Evolutionary conservation across 2,113 vertebrate species (phyloP).

Genomic region (Tragulus kanchil): DNA sequence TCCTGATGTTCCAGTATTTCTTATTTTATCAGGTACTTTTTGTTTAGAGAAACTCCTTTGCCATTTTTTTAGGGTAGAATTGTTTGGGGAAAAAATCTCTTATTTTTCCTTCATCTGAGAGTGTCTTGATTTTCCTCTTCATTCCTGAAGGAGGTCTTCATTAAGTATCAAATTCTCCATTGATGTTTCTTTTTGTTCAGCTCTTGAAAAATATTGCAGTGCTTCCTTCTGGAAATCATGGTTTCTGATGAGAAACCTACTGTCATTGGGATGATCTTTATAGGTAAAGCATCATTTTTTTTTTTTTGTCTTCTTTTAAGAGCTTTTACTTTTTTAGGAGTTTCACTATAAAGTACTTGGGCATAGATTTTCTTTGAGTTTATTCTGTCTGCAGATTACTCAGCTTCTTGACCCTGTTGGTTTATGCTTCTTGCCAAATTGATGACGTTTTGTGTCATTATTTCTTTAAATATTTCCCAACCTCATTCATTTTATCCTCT

Average conservation of each 20-base stretch:
- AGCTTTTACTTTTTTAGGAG: background rate
- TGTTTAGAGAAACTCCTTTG: background rate
- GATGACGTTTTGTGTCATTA: background rate
- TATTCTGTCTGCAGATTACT: background rate
- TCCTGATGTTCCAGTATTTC: background rate
- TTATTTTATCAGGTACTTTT: background rate
- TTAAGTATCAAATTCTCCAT: background rate
- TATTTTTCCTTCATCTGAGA: background rate
- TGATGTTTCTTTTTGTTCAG: background rate
- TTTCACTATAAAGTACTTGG: background rate
- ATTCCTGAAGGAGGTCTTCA: background rate
- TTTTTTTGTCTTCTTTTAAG: background rate
- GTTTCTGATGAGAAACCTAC: background rate
- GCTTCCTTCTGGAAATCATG: background rate
- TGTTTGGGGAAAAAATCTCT: background rate
- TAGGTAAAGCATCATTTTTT: background rate
- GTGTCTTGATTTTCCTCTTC: background rate
- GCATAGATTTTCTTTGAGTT: background rate
- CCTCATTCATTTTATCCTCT: background rate
- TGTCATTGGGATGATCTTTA: background rate
- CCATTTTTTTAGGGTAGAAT: background rate
- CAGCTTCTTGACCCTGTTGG: background rate
- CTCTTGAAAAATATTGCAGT: background rate
- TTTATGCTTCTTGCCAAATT: background rate
- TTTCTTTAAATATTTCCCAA: constrained; percentile 1